Evolutionary conservation across 1,140 invertebrate genomes (phyloP), one percentile per base, ranked within the genome.

Genomic region (Cataglyphis hispanica): DNA sequence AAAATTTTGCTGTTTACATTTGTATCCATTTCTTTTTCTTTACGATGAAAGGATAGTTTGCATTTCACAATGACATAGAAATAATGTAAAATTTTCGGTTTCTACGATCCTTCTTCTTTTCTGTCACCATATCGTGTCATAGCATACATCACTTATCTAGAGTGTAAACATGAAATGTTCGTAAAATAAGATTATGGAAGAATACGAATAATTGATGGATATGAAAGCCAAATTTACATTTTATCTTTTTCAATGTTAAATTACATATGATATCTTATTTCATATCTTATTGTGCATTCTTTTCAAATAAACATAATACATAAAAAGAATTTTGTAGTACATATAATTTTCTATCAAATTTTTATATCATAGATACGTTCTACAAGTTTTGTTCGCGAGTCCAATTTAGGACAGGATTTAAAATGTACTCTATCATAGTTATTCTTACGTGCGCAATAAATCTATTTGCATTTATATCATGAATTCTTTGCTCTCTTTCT

Each of bases 361-460:
- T 72, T 60, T 37, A 61, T 53, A 19, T 81, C 60, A 31, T 67
- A 1, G 27, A 19, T 69, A 53, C 16, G 58, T 13, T 16, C 60
- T 22, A 25, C 50, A n/a, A 10, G 66, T 56, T 53, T 81, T 72
- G 16, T 46, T n/a, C 53, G 25, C 13, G 37, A 6, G 27, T 74
- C 60, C 78, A 53, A 60, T 83, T 61, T 61, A 83, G 37, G 13
- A 16, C 78, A 83, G 69, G 53, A 43, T 74, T 83, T 72, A 72
- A 83, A 74, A 69, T 83, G 53, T 67, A 74, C 37, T 83, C 25
- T 74, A 78, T 77, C 72, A 84, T 74, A 61, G 46, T 85, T n/a
- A n/a, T n/a, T 43, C 60, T 60, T 85, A 60, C 72, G 40, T 86
- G 40, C 13, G 66, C 63, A 69, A 76, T 86, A 83, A 83, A 83